Evolutionary conservation across 2,888 invertebrate genomes (phyloP), one percentile per base, ranked within the genome.

Genomic region (Eurytoma adleriae): DNA sequence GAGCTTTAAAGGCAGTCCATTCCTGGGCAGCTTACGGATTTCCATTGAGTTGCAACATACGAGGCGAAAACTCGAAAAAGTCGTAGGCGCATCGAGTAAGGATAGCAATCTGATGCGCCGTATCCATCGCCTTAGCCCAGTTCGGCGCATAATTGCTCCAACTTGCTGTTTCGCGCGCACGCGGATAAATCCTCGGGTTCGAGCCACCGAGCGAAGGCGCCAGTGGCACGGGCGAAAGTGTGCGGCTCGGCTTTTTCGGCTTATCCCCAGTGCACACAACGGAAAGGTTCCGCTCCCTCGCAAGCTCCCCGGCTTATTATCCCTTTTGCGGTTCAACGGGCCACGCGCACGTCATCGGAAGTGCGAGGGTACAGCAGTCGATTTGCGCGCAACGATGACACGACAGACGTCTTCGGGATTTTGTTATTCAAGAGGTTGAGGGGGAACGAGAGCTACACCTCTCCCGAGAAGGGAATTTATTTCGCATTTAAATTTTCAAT

Each of bases 371-470:
- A 16, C 7, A 54, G n/a, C 7, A 54, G n/a, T 0, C 54, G 54
- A n/a, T 54, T 1, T 54, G 52, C n/a, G 14, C 48, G 18, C 40
- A n/a, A 30, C 40, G 64, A 12, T 18, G 54, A 54, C 54, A 54
- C 54, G 16, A 5, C 27, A 40, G n/a, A 12, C 64, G 30, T 62
- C 62, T 27, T 24, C 3, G 3, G 57, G 4, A 59, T 59, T 7
- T 59, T 59, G 59, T 59, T 59, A 59, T 59, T 27, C 61, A 24
- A 30, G 30, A 62, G 62, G 13, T 1, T 5, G 62, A 24, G 62
- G 30, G 12, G 14, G 27, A 1, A 3, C 7, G 4, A 30, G 30
- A 7, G 10, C 40, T 40, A 40, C 40, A 40, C 40, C 10, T 10
- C 40, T 40, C 10, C 10, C 40, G 62, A 27, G 27, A 16, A 5